Conservation (phyloP, 2,113 vertebrate genomes). For the Pterocles gutturalis region DNA sequence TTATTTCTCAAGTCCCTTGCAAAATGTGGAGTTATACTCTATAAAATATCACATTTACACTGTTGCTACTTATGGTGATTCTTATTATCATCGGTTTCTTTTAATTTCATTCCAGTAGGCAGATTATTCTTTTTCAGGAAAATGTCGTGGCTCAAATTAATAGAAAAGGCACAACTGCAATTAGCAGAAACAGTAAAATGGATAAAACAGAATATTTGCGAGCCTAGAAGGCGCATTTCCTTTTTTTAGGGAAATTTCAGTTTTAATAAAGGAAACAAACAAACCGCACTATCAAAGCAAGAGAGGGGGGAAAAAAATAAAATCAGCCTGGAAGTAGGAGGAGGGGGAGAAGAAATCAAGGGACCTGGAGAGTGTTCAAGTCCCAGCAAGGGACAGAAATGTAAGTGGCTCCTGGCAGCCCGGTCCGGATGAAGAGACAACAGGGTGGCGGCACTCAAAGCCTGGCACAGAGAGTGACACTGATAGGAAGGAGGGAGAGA, state of each 20-base stretch:
- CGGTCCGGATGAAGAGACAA: slow-evolving; percentile 7
- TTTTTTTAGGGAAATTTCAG: neutral
- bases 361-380: slow-evolving; percentile 57
- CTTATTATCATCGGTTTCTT: neutral
- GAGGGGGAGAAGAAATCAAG: slow-evolving; percentile 34
- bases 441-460: slow-evolving; percentile 29
- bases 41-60: neutral
- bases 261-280: neutral
- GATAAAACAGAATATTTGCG: neutral
- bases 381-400: slow-evolving; percentile 59
- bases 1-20: neutral
- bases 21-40: neutral
- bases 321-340: neutral
- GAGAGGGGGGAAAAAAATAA: neutral
- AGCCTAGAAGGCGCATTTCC: neutral
- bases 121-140: neutral
- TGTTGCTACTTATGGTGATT: neutral
- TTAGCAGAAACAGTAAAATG: neutral
- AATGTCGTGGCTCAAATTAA: neutral
- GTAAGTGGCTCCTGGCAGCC: slow-evolving; percentile 68
- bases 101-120: neutral
- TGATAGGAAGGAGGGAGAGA: slow-evolving; percentile 30
- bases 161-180: neutral
- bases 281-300: neutral
- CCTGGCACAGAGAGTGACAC: slow-evolving; percentile 7